Evolutionary conservation across 2,113 vertebrate species (phyloP).

Genomic region (Otus sunia): DNA sequence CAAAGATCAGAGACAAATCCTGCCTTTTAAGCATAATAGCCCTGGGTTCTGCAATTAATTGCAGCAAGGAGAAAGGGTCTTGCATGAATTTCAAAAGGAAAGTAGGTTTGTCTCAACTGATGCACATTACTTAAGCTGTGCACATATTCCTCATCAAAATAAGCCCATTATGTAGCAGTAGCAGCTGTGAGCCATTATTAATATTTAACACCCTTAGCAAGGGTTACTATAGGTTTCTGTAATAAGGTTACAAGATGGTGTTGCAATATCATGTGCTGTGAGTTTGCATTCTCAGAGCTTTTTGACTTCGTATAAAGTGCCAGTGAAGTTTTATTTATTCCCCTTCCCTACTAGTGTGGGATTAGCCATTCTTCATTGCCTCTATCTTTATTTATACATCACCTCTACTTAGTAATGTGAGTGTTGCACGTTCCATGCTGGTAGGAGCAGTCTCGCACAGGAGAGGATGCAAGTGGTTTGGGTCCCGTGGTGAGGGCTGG

Average conservation of each 20-base stretch:
- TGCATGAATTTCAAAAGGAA: slow-evolving; percentile 33
- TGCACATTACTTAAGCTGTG: not conserved
- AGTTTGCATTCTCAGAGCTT: not conserved
- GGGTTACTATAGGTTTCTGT: not conserved
- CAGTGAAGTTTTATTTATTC: not conserved
- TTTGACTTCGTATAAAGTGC: not conserved
- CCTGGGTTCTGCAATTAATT: slow-evolving; percentile 26
- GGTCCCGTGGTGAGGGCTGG: rapidly evolving
- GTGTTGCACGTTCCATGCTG: not conserved
- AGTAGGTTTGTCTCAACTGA: not conserved
- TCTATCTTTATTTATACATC: not conserved
- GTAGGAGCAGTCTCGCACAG: not conserved
- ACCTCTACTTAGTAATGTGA: not conserved
- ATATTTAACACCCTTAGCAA: slow-evolving; percentile 16
- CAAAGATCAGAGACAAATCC: slow-evolving; percentile 30
- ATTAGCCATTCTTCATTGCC: not conserved
- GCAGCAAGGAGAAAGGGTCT: not conserved
- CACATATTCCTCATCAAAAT: slow-evolving; percentile 20
- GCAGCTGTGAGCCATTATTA: slow-evolving; percentile 53
- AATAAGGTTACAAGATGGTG: not conserved
- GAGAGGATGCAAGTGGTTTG: not conserved
- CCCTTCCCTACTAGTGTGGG: not conserved
- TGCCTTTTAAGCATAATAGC: slow-evolving; percentile 19
- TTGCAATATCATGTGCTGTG: not conserved
- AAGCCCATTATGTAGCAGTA: slow-evolving; percentile 29